Evolutionary conservation across 2,113 vertebrate species (phyloP).

Genomic region (Galemys pyrenaicus): DNA sequence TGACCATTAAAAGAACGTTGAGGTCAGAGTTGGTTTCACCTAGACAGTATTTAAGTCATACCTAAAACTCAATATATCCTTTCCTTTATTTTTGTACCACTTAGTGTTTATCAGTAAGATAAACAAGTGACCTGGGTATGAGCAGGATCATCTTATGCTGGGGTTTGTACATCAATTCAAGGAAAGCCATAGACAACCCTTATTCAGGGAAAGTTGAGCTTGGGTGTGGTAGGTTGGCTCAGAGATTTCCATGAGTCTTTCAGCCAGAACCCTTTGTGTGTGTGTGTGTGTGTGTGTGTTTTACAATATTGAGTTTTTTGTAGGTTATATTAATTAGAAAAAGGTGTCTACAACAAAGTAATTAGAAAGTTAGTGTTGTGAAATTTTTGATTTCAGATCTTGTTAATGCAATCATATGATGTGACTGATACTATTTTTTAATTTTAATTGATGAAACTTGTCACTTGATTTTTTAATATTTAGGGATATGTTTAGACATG

Average conservation of each 20-base stretch:
- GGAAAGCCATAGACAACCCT: neutral
- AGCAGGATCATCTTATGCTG: neutral
- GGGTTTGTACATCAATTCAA: neutral
- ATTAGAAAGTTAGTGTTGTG: neutral
- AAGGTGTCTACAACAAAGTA: neutral
- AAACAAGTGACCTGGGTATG: neutral
- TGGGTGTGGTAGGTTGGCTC: fast-evolving
- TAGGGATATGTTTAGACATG: neutral
- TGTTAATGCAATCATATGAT: neutral
- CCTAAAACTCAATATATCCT: neutral
- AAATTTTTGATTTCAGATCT: neutral
- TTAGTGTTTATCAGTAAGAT: neutral
- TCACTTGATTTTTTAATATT: neutral
- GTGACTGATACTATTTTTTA: neutral
- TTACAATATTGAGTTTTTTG: neutral
- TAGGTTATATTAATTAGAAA: neutral
- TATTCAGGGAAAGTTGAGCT: neutral
- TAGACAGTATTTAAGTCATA: neutral
- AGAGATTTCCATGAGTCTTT: neutral
- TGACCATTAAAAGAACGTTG: neutral
- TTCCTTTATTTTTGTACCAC: neutral
- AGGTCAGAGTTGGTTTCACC: neutral
- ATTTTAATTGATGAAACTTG: neutral
- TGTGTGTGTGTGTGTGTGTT: no score
- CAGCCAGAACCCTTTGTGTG: neutral